Base-by-base conservation (phyloP, 2,113 vertebrate genomes). In the Alouatta palliata region DNA sequence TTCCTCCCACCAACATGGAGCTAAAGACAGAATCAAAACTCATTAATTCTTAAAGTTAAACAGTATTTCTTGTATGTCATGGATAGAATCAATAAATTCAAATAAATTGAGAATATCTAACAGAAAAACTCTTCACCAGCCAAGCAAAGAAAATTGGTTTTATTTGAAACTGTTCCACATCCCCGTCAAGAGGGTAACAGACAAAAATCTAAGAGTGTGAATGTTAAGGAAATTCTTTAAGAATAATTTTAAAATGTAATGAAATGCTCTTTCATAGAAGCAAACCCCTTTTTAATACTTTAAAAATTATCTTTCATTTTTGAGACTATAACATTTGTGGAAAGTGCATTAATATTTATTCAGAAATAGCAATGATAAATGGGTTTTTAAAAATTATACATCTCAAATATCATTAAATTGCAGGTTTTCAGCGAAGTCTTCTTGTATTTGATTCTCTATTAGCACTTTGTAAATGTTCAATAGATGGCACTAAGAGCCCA, bases 401-500 rank as follows among this genome's bases (percentile, higher is more conserved):
- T 3, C 21, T 90, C 19, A 79, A 70, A 49, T 95, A 45, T 20
- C 21, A 64, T 80, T 87, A 68, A 79, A 89, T 19, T 81, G 20
- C 73, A 43, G 6, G 30, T 80, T 21, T 89, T 25, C 66, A 58
- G 49, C 5, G 56, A 66, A 54, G 87, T 13, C 43, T 49, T 45
- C 56, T 58, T 25, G 8, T 25, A 52, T 37, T 71, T 77, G 56
- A 8, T 85, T 66, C 8, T 73, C 40, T 80, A 1, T 21, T 30
- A 45, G 32, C 17, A 37, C 45, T 45, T 66, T 89, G 52, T 6
- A 66, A 32, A 25, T 30, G 13, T 86, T 58, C 98, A 94, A 85
- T n/a, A 98, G 98, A 61, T 98, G 98, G 97, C 97, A 90, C 58
- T 95, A 73, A 27, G 5, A 70, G 49, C 30, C 91, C 23, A 82